These are phyloP conservation scores for Brenthis daphne DNA, from an alignment of 2,888 invertebrate species.

Conservation along the genomic window DNA sequence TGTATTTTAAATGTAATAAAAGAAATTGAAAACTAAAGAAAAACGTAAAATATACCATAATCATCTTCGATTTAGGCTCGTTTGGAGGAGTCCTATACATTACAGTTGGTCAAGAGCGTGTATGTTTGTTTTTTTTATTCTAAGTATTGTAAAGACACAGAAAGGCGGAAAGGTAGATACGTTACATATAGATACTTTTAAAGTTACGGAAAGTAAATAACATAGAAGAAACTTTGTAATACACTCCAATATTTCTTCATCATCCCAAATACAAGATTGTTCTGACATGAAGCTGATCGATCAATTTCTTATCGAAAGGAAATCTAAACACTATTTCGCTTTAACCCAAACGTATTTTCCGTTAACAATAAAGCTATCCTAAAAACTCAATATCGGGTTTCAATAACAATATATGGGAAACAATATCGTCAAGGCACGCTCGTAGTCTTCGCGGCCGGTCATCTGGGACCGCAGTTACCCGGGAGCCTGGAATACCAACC, in stretches of 20 bases:
- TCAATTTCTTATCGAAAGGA: slow-evolving; percentile 10
- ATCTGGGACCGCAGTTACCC: slow-evolving; percentile 37
- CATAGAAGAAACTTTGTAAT: background rate
- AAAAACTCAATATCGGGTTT: slow-evolving; percentile 28
- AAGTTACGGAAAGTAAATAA: too few species aligned
- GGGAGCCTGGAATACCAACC: slow-evolving; percentile 26
- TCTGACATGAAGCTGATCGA: slow-evolving; percentile 8
- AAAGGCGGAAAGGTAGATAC: too few species aligned
- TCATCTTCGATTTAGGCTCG: too few species aligned
- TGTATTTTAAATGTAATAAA: too few species aligned
- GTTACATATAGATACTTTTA: too few species aligned
- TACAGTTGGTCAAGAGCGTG: too few species aligned
- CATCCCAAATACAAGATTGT: background rate
- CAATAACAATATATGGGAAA: slow-evolving; percentile 34
- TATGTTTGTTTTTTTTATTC: too few species aligned
- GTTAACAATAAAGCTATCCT: slow-evolving; percentile 23
- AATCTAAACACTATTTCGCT: slow-evolving; percentile 13
- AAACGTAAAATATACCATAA: too few species aligned
- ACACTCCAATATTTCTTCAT: background rate
- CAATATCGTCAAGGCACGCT: slow-evolving; percentile 31
- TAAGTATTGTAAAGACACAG: too few species aligned
- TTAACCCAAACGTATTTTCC: slow-evolving; percentile 12
- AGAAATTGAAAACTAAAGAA: too few species aligned
- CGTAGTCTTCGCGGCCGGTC: slow-evolving; percentile 33
- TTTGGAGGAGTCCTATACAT: too few species aligned